Base-by-base conservation (phyloP, 1,140 invertebrate species). In the Teleopsis dalmanni region DNA sequence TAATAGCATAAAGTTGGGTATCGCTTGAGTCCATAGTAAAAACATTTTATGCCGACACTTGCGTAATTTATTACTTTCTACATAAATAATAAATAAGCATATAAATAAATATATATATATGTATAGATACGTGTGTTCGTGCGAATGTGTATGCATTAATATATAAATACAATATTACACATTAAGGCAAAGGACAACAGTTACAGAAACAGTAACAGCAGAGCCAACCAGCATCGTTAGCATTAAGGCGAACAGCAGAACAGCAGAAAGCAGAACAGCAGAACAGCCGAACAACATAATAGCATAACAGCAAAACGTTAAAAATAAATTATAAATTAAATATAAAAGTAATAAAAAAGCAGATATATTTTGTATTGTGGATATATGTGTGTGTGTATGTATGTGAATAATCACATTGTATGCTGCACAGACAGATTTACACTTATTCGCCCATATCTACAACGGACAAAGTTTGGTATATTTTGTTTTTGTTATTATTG, bases 41-140 rank as follows among this genome's bases (percentile, higher is more conserved):
- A 48, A 29, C 38, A 48, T 38, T 48, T 48, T 41, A 48, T 42
- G 47, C 38, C 38, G 47, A 48, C 47, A 48, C 47, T 48, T 59
- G 58, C 62, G 59, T 65, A 65, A 65, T 65, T 65, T 65, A 65
- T 65, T 65, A 62, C 56, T 62, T 56, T 48, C 57, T 57, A 54
- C 59, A 65, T 65, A 65, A 65, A 65, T 65, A 60, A 65, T 65
- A 65, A 65, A 65, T 65, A 65, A 64, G n/a, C 62, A 64, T 64
- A 64, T 65, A 65, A 65, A 65, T 65, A 65, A 57, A 65, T 64
- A 64, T 59, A n/a, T n/a, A n/a, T n/a, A n/a, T n/a, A n/a, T n/a
- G n/a, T n/a, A n/a, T n/a, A n/a, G n/a, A n/a, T n/a, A n/a, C n/a
- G n/a, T n/a, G n/a, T n/a, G n/a, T n/a, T n/a, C n/a, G n/a, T n/a